These are phyloP conservation scores for Colletes latitarsis DNA, from an alignment of 1,140 invertebrate genomes.

Conservation along the genomic window DNA sequence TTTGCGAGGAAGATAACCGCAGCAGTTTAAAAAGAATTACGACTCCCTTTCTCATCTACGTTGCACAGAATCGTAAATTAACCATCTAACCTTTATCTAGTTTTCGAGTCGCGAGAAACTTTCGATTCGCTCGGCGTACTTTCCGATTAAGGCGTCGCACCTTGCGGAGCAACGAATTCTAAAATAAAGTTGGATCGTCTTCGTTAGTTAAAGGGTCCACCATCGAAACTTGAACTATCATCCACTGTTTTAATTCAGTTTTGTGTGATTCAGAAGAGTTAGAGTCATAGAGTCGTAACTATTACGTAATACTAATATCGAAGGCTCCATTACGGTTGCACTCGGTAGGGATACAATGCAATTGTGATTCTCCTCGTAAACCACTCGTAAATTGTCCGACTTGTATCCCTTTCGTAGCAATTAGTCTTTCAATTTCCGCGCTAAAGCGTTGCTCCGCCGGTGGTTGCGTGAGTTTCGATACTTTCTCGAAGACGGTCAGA, in stretches of 20 bases:
- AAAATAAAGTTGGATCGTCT: not conserved
- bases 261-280: no score
- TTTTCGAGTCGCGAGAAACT: not conserved
- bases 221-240: no score
- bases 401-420: not conserved
- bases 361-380: no score
- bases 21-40: constrained; percentile 16
- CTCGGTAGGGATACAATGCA: no score
- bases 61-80: not conserved
- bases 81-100: constrained; percentile 3
- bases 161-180: not conserved
- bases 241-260: no score
- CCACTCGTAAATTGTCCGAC: not conserved
- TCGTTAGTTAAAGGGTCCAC: no score
- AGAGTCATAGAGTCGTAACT: no score
- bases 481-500: constrained; percentile 33
- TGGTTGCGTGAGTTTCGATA: constrained; percentile 13
- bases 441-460: not conserved
- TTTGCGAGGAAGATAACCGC: constrained; percentile 5
- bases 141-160: not conserved
- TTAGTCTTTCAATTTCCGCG: constrained; percentile 52
- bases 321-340: no score
- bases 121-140: not conserved
- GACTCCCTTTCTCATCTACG: not conserved
- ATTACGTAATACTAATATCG: no score